phyloP scores from a whole-genome alignment of 2,888 invertebrate genomes.

The Aquatica leii region DNA sequence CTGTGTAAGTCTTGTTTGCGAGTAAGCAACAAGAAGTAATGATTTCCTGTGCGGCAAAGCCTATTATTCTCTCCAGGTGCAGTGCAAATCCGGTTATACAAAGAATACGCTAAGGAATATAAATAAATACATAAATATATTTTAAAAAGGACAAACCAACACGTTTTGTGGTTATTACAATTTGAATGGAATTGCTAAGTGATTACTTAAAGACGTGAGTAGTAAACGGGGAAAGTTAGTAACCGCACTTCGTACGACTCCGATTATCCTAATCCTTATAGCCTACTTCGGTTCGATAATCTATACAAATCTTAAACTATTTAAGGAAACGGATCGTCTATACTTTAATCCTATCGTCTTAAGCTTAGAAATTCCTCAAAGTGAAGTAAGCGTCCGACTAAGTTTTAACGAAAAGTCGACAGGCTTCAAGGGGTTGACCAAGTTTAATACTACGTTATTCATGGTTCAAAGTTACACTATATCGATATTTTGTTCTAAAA shows the following conservation, averaged over 20 bases:
- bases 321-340: slow-evolving; percentile 43
- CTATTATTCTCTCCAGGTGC: slow-evolving; percentile 35
- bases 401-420: slow-evolving; percentile 22
- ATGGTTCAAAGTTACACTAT: slow-evolving; percentile 14
- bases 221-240: slow-evolving; percentile 50
- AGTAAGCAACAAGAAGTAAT: slow-evolving; percentile 36
- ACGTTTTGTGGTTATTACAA: slow-evolving; percentile 33
- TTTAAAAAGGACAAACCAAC: slow-evolving; percentile 24
- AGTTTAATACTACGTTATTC: slow-evolving; percentile 25
- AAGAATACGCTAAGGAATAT: slow-evolving; percentile 19
- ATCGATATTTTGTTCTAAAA: slow-evolving; percentile 12
- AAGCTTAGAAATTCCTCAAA: slow-evolving; percentile 24
- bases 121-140: slow-evolving; percentile 23
- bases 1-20: slow-evolving; percentile 18
- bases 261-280: slow-evolving; percentile 52
- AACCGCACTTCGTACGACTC: slow-evolving; percentile 55
- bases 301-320: slow-evolving; percentile 56
- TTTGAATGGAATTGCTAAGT: slow-evolving; percentile 35
- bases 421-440: slow-evolving; percentile 23
- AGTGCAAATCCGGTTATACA: slow-evolving; percentile 28
- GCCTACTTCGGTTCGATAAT: slow-evolving; percentile 50
- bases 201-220: slow-evolving; percentile 47
- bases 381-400: slow-evolving; percentile 17
- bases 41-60: slow-evolving; percentile 36
- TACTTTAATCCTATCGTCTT: slow-evolving; percentile 31